Evolutionary conservation across 2,888 invertebrate species (phyloP).

Genomic region (Microctonus aethiopoides): DNA sequence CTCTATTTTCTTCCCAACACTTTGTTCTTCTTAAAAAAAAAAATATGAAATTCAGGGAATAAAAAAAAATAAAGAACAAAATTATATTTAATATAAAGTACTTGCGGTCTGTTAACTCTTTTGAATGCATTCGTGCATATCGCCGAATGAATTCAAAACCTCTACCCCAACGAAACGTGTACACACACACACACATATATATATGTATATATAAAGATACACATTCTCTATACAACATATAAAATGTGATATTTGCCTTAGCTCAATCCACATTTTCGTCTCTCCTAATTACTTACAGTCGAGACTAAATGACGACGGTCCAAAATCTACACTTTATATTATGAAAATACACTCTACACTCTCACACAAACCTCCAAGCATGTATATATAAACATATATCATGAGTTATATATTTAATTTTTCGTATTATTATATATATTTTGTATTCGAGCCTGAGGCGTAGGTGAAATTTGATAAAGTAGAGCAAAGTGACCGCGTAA

Average conservation of each 20-base stretch:
- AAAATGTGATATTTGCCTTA: constrained; percentile 57
- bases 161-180: not conserved
- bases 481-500: constrained; percentile 38
- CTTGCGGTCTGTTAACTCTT: not conserved
- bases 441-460: constrained; percentile 25
- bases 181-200: not conserved
- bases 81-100: not conserved
- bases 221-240: no score
- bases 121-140: not conserved
- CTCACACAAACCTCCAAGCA: not conserved
- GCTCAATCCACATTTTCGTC: constrained; percentile 53
- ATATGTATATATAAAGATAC: not conserved
- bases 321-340: constrained; percentile 30
- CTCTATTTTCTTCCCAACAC: no score
- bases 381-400: constrained; percentile 6
- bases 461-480: constrained; percentile 9
- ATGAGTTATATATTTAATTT: constrained; percentile 27
- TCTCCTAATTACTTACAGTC: constrained; percentile 59
- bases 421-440: not conserved
- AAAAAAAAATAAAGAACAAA: not conserved
- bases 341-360: not conserved
- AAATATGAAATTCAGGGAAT: not conserved
- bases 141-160: not conserved
- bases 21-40: no score
- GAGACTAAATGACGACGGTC: constrained; percentile 46